Conservation (phyloP, 2,113 vertebrate genomes). For the Mastomys natalensis region DNA sequence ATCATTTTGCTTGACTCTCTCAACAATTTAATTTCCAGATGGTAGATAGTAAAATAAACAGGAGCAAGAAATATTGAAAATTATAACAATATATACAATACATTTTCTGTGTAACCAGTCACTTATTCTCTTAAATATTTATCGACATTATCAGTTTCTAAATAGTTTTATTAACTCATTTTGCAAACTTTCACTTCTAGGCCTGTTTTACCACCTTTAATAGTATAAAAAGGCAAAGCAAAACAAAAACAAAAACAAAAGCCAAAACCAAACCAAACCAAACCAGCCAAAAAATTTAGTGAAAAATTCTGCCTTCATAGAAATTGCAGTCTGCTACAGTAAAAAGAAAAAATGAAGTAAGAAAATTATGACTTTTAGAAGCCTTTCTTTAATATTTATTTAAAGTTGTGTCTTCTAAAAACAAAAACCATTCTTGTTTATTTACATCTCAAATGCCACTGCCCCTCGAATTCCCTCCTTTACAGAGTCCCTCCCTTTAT, state of each 20-base stretch:
- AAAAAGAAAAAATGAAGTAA: not conserved
- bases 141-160: not conserved
- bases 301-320: not conserved
- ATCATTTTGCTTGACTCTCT: slow-evolving; percentile 2
- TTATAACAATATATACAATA: not conserved
- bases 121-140: not conserved
- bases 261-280: too few relatives aligned
- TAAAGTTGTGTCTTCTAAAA: not conserved
- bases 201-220: not conserved
- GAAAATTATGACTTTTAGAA: not conserved
- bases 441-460: too few relatives aligned
- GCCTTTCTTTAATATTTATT: slow-evolving; percentile 13
- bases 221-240: not conserved
- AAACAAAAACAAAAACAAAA: too few relatives aligned
- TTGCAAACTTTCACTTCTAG: not conserved
- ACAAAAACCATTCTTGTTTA: not conserved
- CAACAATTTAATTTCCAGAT: not conserved
- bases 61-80: not conserved
- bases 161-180: not conserved
- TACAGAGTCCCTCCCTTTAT: too few relatives aligned
- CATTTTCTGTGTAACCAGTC: not conserved
- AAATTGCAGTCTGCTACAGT: not conserved
- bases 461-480: too few relatives aligned
- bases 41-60: not conserved
- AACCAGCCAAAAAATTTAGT: not conserved